Percentiles rank a stretch among this genome's conserved stretches.
Evolutionary conservation across 2,888 invertebrate genomes (phyloP).

Genomic region (Aphidoletes aphidimyza): DNA sequence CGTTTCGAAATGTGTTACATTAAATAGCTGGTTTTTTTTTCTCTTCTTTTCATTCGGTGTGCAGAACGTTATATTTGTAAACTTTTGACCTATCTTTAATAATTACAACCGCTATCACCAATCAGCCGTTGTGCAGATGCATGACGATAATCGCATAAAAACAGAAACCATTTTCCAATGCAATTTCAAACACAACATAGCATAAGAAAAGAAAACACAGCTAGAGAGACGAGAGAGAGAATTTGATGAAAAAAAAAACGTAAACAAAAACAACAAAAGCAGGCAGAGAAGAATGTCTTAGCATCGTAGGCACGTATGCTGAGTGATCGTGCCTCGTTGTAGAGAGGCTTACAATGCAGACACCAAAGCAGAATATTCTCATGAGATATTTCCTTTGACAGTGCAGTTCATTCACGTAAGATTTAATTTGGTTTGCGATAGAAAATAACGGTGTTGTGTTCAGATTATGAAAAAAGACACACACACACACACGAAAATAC

Average conservation of each 20-base stretch:
- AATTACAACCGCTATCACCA: constrained; percentile 31
- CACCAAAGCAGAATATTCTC: background rate
- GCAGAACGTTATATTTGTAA: constrained; percentile 21
- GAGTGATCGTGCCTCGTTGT: background rate
- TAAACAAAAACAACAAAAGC: background rate
- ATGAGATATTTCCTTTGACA: constrained; percentile 6
- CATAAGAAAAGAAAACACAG: no score
- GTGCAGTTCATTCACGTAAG: constrained; percentile 16
- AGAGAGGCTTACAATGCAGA: background rate
- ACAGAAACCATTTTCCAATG: background rate
- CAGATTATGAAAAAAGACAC: background rate
- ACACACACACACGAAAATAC: background rate
- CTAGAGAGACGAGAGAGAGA: background rate
- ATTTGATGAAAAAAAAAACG: background rate
- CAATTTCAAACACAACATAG: no score
- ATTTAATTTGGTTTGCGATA: constrained; percentile 1
- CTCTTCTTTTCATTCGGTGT: background rate
- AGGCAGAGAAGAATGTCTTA: background rate
- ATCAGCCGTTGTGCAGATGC: constrained; percentile 7
- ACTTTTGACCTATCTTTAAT: constrained; percentile 50
- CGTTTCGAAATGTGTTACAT: no score
- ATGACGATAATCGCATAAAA: background rate
- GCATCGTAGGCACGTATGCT: no score
- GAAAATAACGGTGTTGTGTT: background rate
- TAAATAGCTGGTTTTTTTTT: no score